Evolutionary conservation across 2,888 invertebrate species (phyloP), one percentile per base, ranked within the genome.

Genomic region (Ferdinandea cuprea): DNA sequence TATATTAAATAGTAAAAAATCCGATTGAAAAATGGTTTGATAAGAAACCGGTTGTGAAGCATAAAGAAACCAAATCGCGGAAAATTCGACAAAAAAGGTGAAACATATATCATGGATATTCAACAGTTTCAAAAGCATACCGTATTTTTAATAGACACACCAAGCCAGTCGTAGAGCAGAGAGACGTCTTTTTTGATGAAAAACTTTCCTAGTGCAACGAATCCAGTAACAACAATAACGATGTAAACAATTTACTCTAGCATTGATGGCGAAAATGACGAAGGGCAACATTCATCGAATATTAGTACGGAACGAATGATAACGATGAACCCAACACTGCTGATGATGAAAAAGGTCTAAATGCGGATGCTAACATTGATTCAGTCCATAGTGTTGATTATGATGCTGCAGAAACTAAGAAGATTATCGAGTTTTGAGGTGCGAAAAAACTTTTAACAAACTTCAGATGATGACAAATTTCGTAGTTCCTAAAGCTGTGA

Each of bases 51-150:
- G 79, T 17, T 85, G 77, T 17, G 40, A 58, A 44, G 78, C 78
- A 68, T 52, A 79, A 19, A 71, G 78, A n/a, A n/a, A n/a, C 6
- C 21, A 74, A 52, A 77, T 11, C 6, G 19, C 19, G 37, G 19
- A 11, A 83, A 85, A 46, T 85, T 85, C 48, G 52, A 59, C 37
- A 32, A 85, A 21, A 79, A 72, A 19, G 83, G 79, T 8, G 72
- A 76, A 32, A 44, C 56, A 28, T 73, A 56, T 21, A 32, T 76
- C 6, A 54, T 79, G 81, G 81, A 4, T 85, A 85, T 28, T 84
- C 83, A 13, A 21, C 37, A 4, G 37, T 19, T 19, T 56, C 56
- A 19, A 54, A 54, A 9, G 32, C 54, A 17, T 54, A 54, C 11
- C 35, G 54, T 5, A 11, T 54, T 9, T 35, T 54, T 17, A 35